Base-by-base conservation (phyloP, 2,797 vertebrate species). In the Spatula clypeata region DNA sequence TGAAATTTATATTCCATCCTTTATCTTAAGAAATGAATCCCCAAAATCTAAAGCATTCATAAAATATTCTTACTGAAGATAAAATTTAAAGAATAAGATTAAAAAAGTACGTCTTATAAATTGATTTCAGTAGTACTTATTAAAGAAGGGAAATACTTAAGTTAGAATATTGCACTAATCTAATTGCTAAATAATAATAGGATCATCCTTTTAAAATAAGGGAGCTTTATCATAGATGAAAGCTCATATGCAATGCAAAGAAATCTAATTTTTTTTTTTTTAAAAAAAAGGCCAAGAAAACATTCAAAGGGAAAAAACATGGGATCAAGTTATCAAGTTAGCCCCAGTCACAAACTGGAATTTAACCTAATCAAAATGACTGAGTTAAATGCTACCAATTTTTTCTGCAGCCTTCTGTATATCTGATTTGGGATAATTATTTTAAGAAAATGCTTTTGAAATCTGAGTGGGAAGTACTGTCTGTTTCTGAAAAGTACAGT, bases 221-320 rank as follows among this genome's bases (percentile, higher is more conserved):
- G 54, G 32, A 69, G 20, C 31, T 70, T 53, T 70, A 24, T 55
- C 53, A 74, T 16, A 84, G 49, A 21, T 61, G 16, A 70, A 65
- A 19, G 4, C 23, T 5, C 14, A 72, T 12, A n/a, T 54, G 49
- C 26, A 76, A 76, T 32, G 42, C 34, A 79, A 45, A 65, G 62
- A 24, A n/a, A 40, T 11, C 24, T 17, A 74, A 31, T 17, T 79
- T 62, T 34, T 17, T 79, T 62, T 34, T 34, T 34, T 34, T 34
- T 6, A 34, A 34, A 34, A 76, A 2, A 4, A 18, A 60, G 77
- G 23, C 4, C 49, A 74, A 71, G 16, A 4, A 81, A 70, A 21
- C 8, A 71, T 19, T 65, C 8, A 8, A 73, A 80, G 9, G 9
- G 0, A 13, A 15, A 34, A 21, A 16, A 18, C 1, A 4, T 1